phyloP scores from a whole-genome alignment of 1,140 invertebrate genomes.

The Lordiphosa stackelbergi region DNA sequence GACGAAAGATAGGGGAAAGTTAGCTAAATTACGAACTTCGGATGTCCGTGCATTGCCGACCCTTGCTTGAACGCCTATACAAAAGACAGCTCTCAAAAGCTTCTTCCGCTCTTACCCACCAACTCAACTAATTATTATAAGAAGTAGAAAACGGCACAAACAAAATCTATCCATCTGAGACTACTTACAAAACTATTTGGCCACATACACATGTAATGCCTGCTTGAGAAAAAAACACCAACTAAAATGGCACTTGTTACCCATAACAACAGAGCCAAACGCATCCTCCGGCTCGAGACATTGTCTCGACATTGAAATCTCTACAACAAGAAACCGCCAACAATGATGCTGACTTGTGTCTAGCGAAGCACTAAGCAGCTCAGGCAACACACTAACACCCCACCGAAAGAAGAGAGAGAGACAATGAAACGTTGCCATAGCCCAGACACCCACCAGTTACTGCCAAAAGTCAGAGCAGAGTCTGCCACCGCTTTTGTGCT shows the following conservation, averaged over 20 bases:
- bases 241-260: constrained; percentile 37
- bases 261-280: constrained; percentile 23
- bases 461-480: constrained; percentile 52
- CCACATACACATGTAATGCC: constrained; percentile 45
- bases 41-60: no score
- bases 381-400: constrained; percentile 40
- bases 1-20: no score
- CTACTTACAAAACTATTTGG: constrained; percentile 26
- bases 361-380: constrained; percentile 41
- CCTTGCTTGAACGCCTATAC: no score
- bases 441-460: constrained; percentile 59
- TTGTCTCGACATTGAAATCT: constrained; percentile 41
- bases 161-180: constrained; percentile 26
- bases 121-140: not conserved
- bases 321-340: constrained; percentile 32
- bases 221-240: constrained; percentile 17
- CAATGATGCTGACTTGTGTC: constrained; percentile 6
- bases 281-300: constrained; percentile 9
- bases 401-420: not conserved
- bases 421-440: constrained; percentile 17
- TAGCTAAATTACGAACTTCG: no score
- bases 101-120: not conserved
- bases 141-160: no score
- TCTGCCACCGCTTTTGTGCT: constrained; percentile 47
- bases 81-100: not conserved